Evolutionary conservation across 1,140 invertebrate genomes (phyloP), one percentile per base, ranked within the genome.

Genomic region (Euglossa dilemma): DNA sequence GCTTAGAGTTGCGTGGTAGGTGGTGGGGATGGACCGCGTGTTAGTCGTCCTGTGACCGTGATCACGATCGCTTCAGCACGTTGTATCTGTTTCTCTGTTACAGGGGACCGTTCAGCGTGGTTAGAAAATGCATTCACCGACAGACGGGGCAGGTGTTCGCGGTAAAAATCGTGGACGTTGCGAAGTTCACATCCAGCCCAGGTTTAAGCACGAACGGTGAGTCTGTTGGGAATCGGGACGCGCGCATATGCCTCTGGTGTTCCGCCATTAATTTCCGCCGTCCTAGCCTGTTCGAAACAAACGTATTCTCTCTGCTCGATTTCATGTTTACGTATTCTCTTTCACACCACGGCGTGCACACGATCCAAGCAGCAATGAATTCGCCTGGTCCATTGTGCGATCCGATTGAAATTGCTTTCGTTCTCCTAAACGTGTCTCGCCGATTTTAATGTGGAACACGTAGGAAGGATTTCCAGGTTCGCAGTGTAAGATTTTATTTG

Each of bases 121-220:
- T 99, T 54, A 96, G 98, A 91, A 96, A 98, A 95, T 99, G 99
- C 95, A 97, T 99, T 89, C 98, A 99, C 95, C 96, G 98, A 83
- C 98, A 99, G 92, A 99, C 98, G 16, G 97, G 96, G 52, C 98
- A 99, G 94, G 98, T 98, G 92, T 99, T 99, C 96, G 99, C 99
- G 84, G 99, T 99, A 80, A 99, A 99, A 96, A 99, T 99, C 90
- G 98, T 99, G 83, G 99, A 99, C 95, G 98, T 99, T 43, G 98
- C 98, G 87, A 98, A 98, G 93, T 99, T 99, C 93, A 99, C 98
- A 80, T 98, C 98, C 57, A 98, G 97, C 93, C 98, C 98, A 76
- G 98, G 98, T 79, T 96, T 99, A 71, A 98, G 98, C 93, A 99
- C 98, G 92, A 98, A 98, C 93, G 98, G 98, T 99, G 95, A 95